These are phyloP conservation scores for Agriopis aurantiaria DNA, from an alignment of 2,888 invertebrate species.

Conservation along the genomic window DNA sequence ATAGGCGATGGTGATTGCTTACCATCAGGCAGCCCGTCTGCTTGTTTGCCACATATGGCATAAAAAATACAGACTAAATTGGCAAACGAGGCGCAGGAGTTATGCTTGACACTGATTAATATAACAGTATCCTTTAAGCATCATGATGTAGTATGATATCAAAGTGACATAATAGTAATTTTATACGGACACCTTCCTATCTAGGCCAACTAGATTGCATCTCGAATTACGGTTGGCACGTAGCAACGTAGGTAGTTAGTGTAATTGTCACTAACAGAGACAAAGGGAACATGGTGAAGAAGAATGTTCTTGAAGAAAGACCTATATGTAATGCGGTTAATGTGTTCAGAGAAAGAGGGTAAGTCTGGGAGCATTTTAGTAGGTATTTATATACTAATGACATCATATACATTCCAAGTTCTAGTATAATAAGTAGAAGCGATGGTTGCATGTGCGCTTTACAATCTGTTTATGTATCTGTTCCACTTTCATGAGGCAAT, in stretches of 20 bases:
- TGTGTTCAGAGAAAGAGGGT: conserved; percentile 78
- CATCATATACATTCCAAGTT: not conserved
- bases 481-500: no score
- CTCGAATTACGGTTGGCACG: conserved; percentile 33
- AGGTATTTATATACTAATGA: not conserved
- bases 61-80: no score
- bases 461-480: no score
- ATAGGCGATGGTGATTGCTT: no score
- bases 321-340: conserved; percentile 75
- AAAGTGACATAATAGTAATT: conserved; percentile 27
- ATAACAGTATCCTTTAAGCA: conserved; percentile 8
- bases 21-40: no score
- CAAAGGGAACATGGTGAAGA: conserved; percentile 52
- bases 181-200: conserved; percentile 33
- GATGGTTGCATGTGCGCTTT: no score
- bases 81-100: no score
- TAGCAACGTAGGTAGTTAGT: conserved; percentile 13
- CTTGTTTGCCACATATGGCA: no score
- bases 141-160: not conserved
- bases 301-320: conserved; percentile 63
- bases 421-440: no score
- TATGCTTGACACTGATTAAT: not conserved
- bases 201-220: conserved; percentile 44
- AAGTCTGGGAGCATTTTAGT: conserved; percentile 43
- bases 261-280: conserved; percentile 44